A percentile compares a stretch with the other conserved stretches of the same genome.
Conservation (phyloP, 2,888 invertebrate genomes). For the Venusia cambrica region DNA sequence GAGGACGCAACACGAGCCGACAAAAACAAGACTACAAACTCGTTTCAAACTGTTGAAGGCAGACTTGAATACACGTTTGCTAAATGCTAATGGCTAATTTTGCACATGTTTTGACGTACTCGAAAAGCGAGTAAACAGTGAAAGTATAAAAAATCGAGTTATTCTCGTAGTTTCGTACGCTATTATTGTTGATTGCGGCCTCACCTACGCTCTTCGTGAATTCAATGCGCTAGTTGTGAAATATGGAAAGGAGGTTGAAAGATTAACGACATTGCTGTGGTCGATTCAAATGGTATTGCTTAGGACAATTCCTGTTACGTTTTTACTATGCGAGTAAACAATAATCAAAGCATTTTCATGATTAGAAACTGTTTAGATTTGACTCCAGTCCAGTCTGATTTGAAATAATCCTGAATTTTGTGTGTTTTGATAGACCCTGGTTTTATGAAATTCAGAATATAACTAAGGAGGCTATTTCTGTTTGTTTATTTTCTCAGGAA, state of each 20-base stretch:
- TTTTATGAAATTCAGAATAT: too few species aligned
- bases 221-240: slow-evolving; percentile 38
- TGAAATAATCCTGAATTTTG: too few species aligned
- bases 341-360: too few species aligned
- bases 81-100: slow-evolving; percentile 37
- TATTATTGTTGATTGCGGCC: slow-evolving; percentile 41
- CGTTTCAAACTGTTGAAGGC: slow-evolving; percentile 43
- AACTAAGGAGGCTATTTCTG: too few species aligned
- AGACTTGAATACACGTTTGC: slow-evolving; percentile 39
- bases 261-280: slow-evolving; percentile 28
- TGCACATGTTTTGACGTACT: slow-evolving; percentile 38
- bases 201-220: slow-evolving; percentile 28
- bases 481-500: too few species aligned
- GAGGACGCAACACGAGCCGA: slow-evolving; percentile 57
- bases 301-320: slow-evolving; percentile 23
- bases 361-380: too few species aligned
- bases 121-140: slow-evolving; percentile 36
- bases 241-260: slow-evolving; percentile 41
- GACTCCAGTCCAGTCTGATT: too few species aligned
- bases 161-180: slow-evolving; percentile 33
- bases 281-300: slow-evolving; percentile 26
- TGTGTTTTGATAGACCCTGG: too few species aligned
- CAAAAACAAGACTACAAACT: slow-evolving; percentile 62
- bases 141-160: slow-evolving; percentile 39
- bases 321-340: too few species aligned